Evolutionary conservation across 2,888 invertebrate species (phyloP).

Genomic region (Watsonalla cultraria): DNA sequence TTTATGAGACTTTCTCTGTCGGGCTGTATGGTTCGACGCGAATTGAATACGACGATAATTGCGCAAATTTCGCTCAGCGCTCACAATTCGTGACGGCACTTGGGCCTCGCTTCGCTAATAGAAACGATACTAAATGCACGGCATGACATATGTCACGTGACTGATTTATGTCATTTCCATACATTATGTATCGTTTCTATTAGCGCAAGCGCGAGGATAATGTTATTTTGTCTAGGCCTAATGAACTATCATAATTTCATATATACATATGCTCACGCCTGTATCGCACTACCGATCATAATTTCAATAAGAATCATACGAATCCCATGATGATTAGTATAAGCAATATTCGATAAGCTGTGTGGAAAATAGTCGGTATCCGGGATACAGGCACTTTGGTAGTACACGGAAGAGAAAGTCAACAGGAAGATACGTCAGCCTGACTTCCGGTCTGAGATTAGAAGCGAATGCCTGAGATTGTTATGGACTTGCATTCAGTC

Average conservation of each 20-base stretch:
- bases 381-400: slow-evolving; percentile 37
- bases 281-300: too few species aligned
- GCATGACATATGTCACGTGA: too few species aligned
- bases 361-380: slow-evolving; percentile 22
- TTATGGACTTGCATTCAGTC: neutral
- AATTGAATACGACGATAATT: too few species aligned
- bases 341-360: slow-evolving; percentile 4
- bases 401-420: slow-evolving; percentile 47
- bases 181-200: too few species aligned
- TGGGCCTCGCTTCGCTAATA: too few species aligned
- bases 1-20: too few species aligned
- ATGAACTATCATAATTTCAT: neutral
- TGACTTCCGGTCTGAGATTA: slow-evolving; percentile 6
- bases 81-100: neutral
- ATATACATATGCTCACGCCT: neutral
- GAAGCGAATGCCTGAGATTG: neutral
- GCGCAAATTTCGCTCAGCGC: neutral
- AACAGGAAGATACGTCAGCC: slow-evolving; percentile 13
- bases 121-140: too few species aligned
- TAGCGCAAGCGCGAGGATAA: too few species aligned
- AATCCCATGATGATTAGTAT: neutral
- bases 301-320: too few species aligned
- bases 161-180: too few species aligned
- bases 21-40: too few species aligned
- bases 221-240: too few species aligned